These are phyloP conservation scores for Lipophrys pholis DNA, from an alignment of 2,113 vertebrate species.

Conservation along the genomic window DNA sequence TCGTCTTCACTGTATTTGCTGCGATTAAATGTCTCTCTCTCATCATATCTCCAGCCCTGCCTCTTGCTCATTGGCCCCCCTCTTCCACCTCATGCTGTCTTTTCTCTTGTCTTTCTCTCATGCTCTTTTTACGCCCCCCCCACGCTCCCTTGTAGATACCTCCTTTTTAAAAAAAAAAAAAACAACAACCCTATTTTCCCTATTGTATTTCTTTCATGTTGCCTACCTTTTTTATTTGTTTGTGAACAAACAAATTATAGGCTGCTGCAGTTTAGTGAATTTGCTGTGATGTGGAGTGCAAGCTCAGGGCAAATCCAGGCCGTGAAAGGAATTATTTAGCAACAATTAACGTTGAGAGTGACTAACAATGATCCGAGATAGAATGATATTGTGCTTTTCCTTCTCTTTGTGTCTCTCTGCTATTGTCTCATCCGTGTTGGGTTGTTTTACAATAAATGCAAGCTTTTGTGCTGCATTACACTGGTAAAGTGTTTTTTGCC, in stretches of 20 bases:
- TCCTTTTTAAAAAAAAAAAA: constrained; percentile 3
- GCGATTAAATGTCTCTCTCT: constrained; percentile 21
- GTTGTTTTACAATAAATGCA: too few species aligned
- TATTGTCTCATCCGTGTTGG: background rate
- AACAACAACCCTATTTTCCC: background rate
- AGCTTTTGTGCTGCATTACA: background rate
- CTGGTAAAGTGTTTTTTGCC: too few species aligned
- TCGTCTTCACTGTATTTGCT: constrained; percentile 24
- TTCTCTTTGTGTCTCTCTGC: background rate
- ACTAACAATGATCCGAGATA: constrained; percentile 11
- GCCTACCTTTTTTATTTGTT: constrained; percentile 33
- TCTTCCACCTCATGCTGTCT: too few species aligned
- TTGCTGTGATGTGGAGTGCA: constrained; percentile 24
- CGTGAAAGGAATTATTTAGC: constrained; percentile 44
- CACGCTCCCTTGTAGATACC: background rate
- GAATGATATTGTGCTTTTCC: constrained; percentile 2
- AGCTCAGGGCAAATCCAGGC: constrained; percentile 3
- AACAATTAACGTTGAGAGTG: constrained; percentile 35
- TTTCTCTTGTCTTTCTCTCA: too few species aligned
- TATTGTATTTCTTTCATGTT: constrained; percentile 15
- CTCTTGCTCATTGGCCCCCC: background rate
- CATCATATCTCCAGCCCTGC: constrained; percentile 11
- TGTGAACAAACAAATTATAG: constrained; percentile 48
- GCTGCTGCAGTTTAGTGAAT: constrained; percentile 22
- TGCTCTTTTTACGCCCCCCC: too few species aligned